Conservation (phyloP, 2,888 invertebrate genomes). For the Coleophora flavipennella region DNA sequence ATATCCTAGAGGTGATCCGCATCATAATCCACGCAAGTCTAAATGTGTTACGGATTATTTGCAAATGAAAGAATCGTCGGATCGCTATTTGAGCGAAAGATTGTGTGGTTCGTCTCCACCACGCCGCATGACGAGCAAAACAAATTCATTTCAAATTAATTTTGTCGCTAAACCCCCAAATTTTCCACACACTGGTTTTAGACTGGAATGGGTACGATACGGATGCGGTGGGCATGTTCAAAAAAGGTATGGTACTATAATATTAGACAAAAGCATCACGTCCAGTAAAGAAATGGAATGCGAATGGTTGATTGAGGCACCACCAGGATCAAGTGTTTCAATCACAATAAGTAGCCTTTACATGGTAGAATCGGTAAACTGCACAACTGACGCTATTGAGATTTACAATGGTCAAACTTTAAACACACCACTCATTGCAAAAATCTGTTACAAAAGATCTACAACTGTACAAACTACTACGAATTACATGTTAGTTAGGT, state of each 20-base stretch:
- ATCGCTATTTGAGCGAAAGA: constrained; percentile 41
- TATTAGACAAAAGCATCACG: constrained; percentile 75
- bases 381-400: constrained; percentile 75
- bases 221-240: constrained; percentile 83
- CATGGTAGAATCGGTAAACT: constrained; percentile 70
- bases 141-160: constrained; percentile 73
- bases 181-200: constrained; percentile 77
- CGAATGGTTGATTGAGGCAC: constrained; percentile 82
- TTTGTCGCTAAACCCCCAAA: constrained; percentile 74
- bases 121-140: constrained; percentile 66
- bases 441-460: constrained; percentile 72
- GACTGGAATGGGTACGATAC: constrained; percentile 84
- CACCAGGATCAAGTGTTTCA: constrained; percentile 76
- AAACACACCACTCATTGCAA: constrained; percentile 68
- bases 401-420: constrained; percentile 78
- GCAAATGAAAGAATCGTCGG: constrained; percentile 60
- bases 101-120: constrained; percentile 66
- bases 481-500: constrained; percentile 79
- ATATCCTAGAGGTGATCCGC: constrained; percentile 11
- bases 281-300: constrained; percentile 76
- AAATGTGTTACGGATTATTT: constrained; percentile 75
- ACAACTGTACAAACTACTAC: constrained; percentile 74
- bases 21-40: neutral
- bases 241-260: constrained; percentile 67
- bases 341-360: constrained; percentile 77